phyloP scores from a whole-genome alignment of 2,797 vertebrate genomes.

The Coreius guichenoti region DNA sequence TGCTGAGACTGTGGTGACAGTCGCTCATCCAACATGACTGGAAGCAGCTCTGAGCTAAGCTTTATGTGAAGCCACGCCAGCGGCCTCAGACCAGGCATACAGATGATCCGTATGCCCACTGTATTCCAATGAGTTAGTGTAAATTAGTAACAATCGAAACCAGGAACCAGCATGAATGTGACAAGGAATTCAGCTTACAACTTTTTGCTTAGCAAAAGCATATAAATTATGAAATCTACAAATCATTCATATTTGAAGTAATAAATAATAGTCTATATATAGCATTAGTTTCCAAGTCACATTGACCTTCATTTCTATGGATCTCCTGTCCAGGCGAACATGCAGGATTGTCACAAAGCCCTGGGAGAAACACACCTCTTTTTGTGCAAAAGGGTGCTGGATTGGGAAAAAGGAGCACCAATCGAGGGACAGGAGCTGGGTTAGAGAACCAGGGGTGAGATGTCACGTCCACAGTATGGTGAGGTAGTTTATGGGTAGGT shows the following conservation, averaged over 20 bases:
- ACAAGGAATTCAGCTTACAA: conserved; percentile 64
- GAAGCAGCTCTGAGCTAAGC: conserved; percentile 43
- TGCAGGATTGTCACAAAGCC: conserved; percentile 75
- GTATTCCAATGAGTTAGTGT: conserved; percentile 66
- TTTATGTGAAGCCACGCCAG: conserved; percentile 31
- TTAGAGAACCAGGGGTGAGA: conserved; percentile 66
- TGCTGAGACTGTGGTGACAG: conserved; percentile 7
- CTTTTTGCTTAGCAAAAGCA: conserved; percentile 13
- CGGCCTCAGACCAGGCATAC: conserved; percentile 44
- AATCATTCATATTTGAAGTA: conserved; percentile 8
- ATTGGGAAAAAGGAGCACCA: conserved; percentile 58
- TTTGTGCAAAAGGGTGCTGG: conserved; percentile 54
- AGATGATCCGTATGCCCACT: conserved; percentile 19
- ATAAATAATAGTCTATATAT: not conserved
- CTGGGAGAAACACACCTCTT: conserved; percentile 61
- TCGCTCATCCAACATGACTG: conserved; percentile 38
- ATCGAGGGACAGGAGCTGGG: conserved; percentile 69
- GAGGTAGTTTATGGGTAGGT: conserved; percentile 68
- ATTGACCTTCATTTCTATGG: conserved; percentile 69
- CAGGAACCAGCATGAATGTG: conserved; percentile 72
- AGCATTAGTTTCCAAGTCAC: conserved; percentile 70
- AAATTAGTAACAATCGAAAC: conserved; percentile 59
- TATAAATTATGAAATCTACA: not conserved
- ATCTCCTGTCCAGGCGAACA: conserved; percentile 73
- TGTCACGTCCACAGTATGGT: conserved; percentile 72